Base-by-base conservation (phyloP, 2,797 vertebrate species). In the Melanotaenia boesemani region DNA sequence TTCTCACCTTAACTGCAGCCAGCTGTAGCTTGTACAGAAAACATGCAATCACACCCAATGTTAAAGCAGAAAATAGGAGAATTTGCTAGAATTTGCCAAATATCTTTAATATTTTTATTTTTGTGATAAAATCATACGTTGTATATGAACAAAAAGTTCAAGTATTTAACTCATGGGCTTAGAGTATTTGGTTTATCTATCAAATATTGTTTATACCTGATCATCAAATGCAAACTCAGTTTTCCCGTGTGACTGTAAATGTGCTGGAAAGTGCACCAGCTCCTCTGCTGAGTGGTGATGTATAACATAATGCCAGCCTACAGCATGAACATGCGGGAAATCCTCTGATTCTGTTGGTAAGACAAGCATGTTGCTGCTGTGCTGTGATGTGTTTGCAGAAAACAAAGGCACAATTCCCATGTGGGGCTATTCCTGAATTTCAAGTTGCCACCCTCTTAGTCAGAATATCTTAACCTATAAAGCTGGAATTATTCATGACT, bases 311-410 rank as follows among this genome's bases (percentile, higher is more conserved):
- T 54, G 18, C 77, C 76, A 72, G 75, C 67, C 84, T 71, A 62
- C 67, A 77, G 74, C 63, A 2, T 22, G 52, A 79, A 30, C 69
- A 63, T 48, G 72, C 60, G 72, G 84, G 66, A 77, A 15, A 3
- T 39, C 63, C 7, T 63, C 6, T 62, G 59, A 54, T 50, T 63
- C 26, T 54, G 63, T 62, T 34, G 64, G 46, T 24, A 28, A 67
- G 63, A 66, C 37, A 5, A 57, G 39, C 74, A 37, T 60, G 50
- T 32, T 37, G 39, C 32, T 30, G 6, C 41, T 67, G 67, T 56
- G 63, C 74, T 37, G 63, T 44, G 5, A 55, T 64, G 8, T 90
- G 82, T 93, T 92, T 89, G 77, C 78, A 87, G 79, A 77, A 85
- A 85, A 90, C 85, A 88, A 79, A 78, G 60, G 61, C 34, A 44